Percentiles rank a stretch among this genome's conserved stretches.
phyloP scores from a whole-genome alignment of 2,888 invertebrate genomes.

The Sacculina carcini region DNA sequence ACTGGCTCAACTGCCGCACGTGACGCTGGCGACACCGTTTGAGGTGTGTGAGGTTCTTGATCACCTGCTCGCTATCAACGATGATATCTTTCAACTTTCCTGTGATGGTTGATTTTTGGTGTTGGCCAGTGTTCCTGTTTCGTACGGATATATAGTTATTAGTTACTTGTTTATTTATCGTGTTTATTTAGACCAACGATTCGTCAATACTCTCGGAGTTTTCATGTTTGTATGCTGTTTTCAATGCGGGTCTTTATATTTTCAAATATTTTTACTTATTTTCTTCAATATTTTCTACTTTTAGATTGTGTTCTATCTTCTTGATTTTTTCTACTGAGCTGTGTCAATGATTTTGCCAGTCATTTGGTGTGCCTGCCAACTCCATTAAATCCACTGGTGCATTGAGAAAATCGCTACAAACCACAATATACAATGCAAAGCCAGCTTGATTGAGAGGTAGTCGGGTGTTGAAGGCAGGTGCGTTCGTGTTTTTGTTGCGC shows the following conservation, averaged over 20 bases:
- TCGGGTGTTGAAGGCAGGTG: no score
- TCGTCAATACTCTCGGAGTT: background rate
- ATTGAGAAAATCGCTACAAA: no score
- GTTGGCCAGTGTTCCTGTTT: background rate
- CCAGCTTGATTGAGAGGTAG: no score
- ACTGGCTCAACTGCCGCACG: slow-evolving; percentile 67
- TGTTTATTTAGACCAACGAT: background rate
- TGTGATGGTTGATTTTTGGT: background rate
- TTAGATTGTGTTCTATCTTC: background rate
- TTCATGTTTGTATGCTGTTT: background rate
- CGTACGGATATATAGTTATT: background rate
- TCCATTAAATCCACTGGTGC: no score
- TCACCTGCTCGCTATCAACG: no score
- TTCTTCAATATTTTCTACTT: background rate
- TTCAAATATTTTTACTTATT: background rate
- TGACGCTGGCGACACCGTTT: slow-evolving; percentile 67
- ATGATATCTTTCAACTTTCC: background rate
- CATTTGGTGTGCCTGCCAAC: no score
- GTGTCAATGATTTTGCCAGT: no score
- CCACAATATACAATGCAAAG: no score
- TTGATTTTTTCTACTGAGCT: background rate
- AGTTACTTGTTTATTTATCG: no score
- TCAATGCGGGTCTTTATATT: background rate
- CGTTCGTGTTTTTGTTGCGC: no score
- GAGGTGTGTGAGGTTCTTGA: slow-evolving; percentile 7